Evolutionary conservation across 2,888 invertebrate species (phyloP).

Genomic region (Melanotus villosus): DNA sequence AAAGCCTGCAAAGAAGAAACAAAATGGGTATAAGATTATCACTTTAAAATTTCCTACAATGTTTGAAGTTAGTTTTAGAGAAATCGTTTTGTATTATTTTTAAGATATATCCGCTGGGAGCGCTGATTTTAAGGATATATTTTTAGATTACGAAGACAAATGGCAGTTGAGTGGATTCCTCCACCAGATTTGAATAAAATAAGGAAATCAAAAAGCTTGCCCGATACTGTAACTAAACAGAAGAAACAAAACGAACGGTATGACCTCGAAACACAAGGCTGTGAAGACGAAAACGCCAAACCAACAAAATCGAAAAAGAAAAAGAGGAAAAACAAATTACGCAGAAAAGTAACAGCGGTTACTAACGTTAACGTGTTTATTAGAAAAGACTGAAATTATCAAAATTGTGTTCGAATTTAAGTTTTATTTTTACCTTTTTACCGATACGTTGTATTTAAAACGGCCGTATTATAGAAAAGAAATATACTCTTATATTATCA

Average conservation of each 20-base stretch:
- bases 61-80: slow-evolving; percentile 27
- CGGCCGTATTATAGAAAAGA: slow-evolving; percentile 3
- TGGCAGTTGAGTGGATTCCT: slow-evolving; percentile 48
- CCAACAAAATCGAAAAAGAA: slow-evolving; percentile 59
- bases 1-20: slow-evolving; percentile 55
- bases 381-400: slow-evolving; percentile 38
- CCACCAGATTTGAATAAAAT: slow-evolving; percentile 47
- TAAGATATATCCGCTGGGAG: too few relatives aligned
- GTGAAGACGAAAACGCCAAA: slow-evolving; percentile 45
- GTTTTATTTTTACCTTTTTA: slow-evolving; percentile 34
- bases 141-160: slow-evolving; percentile 48
- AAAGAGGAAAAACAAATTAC: slow-evolving; percentile 60
- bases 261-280: slow-evolving; percentile 32
- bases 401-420: slow-evolving; percentile 24
- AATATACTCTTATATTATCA: neutral
- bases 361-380: slow-evolving; percentile 54
- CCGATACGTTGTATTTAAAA: neutral
- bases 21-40: slow-evolving; percentile 61
- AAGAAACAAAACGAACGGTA: slow-evolving; percentile 35
- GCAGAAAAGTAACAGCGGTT: slow-evolving; percentile 61
- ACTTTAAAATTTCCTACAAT: slow-evolving; percentile 54
- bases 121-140: neutral
- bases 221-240: slow-evolving; percentile 51
- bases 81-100: neutral
- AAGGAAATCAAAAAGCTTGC: slow-evolving; percentile 60